These are phyloP conservation scores for Bombus superbus DNA, from an alignment of 1,140 invertebrate genomes.

Conservation along the genomic window DNA sequence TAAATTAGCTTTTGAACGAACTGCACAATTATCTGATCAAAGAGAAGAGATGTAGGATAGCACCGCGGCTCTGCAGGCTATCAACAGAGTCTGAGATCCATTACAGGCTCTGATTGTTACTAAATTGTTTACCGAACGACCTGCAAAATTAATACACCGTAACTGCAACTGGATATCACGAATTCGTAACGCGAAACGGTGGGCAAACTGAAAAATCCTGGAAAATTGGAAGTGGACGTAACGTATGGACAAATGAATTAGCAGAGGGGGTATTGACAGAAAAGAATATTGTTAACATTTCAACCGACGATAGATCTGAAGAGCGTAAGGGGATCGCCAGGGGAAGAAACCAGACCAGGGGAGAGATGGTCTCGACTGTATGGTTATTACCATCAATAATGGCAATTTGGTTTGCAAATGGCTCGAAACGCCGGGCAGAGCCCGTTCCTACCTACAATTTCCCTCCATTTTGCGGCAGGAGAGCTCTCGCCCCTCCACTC, in stretches of 20 bases:
- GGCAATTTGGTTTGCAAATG: conserved; percentile 82
- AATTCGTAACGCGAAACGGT: neutral
- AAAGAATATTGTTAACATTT: conserved; percentile 68
- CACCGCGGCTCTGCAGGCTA: no score
- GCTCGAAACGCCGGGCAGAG: conserved; percentile 77
- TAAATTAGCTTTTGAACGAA: no score
- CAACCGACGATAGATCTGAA: conserved; percentile 61
- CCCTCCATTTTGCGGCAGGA: conserved; percentile 78
- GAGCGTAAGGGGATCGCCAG: conserved; percentile 52
- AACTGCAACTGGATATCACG: no score
- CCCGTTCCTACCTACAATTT: conserved; percentile 80
- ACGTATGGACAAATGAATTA: conserved; percentile 40
- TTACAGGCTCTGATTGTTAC: no score
- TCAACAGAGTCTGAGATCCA: no score
- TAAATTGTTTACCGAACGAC: no score
- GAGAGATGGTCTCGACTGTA: conserved; percentile 75
- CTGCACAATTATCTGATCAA: no score
- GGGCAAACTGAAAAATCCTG: conserved; percentile 47
- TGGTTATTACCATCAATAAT: conserved; percentile 83
- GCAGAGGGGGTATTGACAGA: conserved; percentile 51
- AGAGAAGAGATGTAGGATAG: no score
- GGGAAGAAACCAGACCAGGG: conserved; percentile 32
- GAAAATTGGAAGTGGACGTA: conserved; percentile 5
- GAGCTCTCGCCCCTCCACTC: conserved; percentile 73
- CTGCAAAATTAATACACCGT: no score